Evolutionary conservation across 2,888 invertebrate species (phyloP).

Genomic region (Orgyia antiqua): DNA sequence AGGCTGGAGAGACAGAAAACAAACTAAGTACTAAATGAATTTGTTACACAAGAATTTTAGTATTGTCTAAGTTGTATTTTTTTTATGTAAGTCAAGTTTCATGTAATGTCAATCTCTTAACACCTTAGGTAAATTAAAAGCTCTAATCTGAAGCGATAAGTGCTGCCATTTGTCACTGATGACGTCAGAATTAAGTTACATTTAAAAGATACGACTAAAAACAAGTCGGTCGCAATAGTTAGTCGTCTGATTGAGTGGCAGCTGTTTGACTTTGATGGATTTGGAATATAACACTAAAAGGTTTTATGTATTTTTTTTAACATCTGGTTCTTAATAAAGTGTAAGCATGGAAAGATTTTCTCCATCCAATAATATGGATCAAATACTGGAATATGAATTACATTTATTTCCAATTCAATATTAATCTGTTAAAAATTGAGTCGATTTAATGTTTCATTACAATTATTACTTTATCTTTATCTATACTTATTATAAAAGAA

Average conservation of each 20-base stretch:
- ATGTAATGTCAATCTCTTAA: slow-evolving; percentile 1
- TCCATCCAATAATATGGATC: too few relatives aligned
- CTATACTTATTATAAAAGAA: too few relatives aligned
- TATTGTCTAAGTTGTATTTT: too few relatives aligned
- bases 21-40: too few relatives aligned
- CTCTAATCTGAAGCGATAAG: slow-evolving; percentile 48
- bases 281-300: background rate
- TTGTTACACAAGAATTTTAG: too few relatives aligned
- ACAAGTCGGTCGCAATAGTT: slow-evolving; percentile 25
- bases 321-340: background rate
- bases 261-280: slow-evolving; percentile 3
- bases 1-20: too few relatives aligned
- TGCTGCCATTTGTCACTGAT: slow-evolving; percentile 58
- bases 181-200: slow-evolving; percentile 63
- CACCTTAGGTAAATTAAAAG: slow-evolving; percentile 1
- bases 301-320: background rate
- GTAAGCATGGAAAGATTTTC: background rate
- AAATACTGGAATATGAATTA: too few relatives aligned
- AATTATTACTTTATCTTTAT: too few relatives aligned
- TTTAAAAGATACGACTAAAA: slow-evolving; percentile 38
- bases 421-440: too few relatives aligned
- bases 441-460: too few relatives aligned
- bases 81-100: too few relatives aligned
- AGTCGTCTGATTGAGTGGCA: slow-evolving; percentile 3
- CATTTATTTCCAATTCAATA: too few relatives aligned